phyloP scores from a whole-genome alignment of 2,797 vertebrate genomes.

The Sciurus vulgaris region DNA sequence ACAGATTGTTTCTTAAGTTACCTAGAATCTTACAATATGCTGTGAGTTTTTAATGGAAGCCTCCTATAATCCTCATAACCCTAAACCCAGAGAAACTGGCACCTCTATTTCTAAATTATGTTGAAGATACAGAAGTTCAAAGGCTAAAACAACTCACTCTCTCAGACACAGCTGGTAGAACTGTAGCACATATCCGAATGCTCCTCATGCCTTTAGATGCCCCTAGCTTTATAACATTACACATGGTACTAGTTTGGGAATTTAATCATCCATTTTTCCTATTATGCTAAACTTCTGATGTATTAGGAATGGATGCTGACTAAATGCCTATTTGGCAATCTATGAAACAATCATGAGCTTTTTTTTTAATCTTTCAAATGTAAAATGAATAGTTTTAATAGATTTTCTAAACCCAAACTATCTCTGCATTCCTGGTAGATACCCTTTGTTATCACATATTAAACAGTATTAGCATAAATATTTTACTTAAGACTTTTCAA shows the following conservation, averaged over 20 bases:
- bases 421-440: neutral
- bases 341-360: neutral
- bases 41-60: neutral
- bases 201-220: neutral
- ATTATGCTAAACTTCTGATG: constrained; percentile 1
- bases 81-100: neutral
- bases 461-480: no score
- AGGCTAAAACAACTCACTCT: neutral
- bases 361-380: neutral
- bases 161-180: neutral
- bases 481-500: neutral
- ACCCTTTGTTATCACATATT: neutral
- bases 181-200: neutral
- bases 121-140: neutral
- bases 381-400: neutral
- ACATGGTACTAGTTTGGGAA: neutral
- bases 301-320: neutral
- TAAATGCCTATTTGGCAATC: neutral
- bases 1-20: neutral
- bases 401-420: constrained; percentile 4
- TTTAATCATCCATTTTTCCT: neutral
- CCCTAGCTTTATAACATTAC: neutral
- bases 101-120: neutral
- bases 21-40: neutral
- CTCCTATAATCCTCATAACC: neutral